A percentile compares a stretch with the other conserved stretches of the same genome.
phyloP scores from a whole-genome alignment of 2,888 invertebrate species.

The Hirudinaria manillensis region DNA sequence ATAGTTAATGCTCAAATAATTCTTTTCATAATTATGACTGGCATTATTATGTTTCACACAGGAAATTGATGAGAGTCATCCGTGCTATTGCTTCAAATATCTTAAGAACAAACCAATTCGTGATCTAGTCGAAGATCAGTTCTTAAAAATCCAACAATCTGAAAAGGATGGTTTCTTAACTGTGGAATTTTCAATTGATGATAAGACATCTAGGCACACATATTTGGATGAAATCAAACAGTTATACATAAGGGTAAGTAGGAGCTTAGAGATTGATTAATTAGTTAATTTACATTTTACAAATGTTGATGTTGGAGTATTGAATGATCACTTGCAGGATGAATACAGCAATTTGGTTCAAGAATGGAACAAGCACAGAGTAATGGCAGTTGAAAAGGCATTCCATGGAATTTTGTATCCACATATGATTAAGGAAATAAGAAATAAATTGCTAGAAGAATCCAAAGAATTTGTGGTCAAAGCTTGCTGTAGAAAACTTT shows the following conservation, averaged over 20 bases:
- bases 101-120: slow-evolving; percentile 84
- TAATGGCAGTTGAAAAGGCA: slow-evolving; percentile 80
- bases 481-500: slow-evolving; percentile 75
- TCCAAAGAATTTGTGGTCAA: slow-evolving; percentile 62
- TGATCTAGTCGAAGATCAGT: slow-evolving; percentile 82
- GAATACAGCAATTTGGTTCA: slow-evolving; percentile 73
- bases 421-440: slow-evolving; percentile 77
- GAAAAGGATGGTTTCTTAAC: slow-evolving; percentile 53
- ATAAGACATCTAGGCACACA: slow-evolving; percentile 41
- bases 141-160: slow-evolving; percentile 62
- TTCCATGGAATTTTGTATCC: slow-evolving; percentile 81
- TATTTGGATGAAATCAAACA: slow-evolving; percentile 85
- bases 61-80: slow-evolving; percentile 83
- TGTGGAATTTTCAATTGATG: slow-evolving; percentile 48
- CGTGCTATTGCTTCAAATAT: slow-evolving; percentile 72
- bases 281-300: no score
- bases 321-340: slow-evolving; percentile 59
- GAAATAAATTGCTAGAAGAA: slow-evolving; percentile 72
- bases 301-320: no score
- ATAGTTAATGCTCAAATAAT: background rate
- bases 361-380: slow-evolving; percentile 87
- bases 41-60: background rate
- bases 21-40: background rate
- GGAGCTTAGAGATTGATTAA: no score
- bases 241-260: slow-evolving; percentile 68